Evolutionary conservation across 2,888 invertebrate species (phyloP), one percentile per base, ranked within the genome.

Genomic region (Eristalis tenax): DNA sequence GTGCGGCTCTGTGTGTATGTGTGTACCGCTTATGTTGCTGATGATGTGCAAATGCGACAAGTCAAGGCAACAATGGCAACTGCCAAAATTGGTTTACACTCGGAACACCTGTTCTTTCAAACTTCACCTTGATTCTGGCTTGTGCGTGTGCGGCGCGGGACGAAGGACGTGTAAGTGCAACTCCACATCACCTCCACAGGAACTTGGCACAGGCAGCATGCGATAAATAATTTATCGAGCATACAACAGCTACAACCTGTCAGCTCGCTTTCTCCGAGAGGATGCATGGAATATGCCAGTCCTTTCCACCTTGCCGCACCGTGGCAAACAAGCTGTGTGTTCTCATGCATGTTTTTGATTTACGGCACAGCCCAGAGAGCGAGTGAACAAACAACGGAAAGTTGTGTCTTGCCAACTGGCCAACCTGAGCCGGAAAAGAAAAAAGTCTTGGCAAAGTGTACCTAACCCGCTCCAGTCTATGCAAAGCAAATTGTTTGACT

Each of bases 41-140:
- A 83, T 59, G 70, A 83, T 77, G 77, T 83, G 71, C 71, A 81
- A 80, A 80, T 56, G 64, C n/a, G 35, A 71, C 61, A 56, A 81
- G 75, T 81, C 84, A 80, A 81, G 81, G 84, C 75, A 56, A 66
- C 26, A 43, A n/a, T 28, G 22, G 57, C 22, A 66, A 35, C 69
- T 43, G 64, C 40, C 40, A 61, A 64, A 74, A 74, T n/a, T 73
- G 50, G 28, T 56, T 68, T 61, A 66, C 10, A 6, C 22, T 28
- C 15, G 11, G 57, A 40, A 69, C 74, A 79, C 78, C 65, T 83
- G 83, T 32, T 57, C 13, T 15, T 18, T 43, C 6, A 65, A 65
- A 59, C 70, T 66, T 38, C 59, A 65, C n/a, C 64, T 68, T 22
- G 32, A 15, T 18, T 65, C n/a, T 18, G 57, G 6, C 0, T n/a